These are phyloP conservation scores for Erynnis tages DNA, from an alignment of 2,888 invertebrate species.

Conservation along the genomic window DNA sequence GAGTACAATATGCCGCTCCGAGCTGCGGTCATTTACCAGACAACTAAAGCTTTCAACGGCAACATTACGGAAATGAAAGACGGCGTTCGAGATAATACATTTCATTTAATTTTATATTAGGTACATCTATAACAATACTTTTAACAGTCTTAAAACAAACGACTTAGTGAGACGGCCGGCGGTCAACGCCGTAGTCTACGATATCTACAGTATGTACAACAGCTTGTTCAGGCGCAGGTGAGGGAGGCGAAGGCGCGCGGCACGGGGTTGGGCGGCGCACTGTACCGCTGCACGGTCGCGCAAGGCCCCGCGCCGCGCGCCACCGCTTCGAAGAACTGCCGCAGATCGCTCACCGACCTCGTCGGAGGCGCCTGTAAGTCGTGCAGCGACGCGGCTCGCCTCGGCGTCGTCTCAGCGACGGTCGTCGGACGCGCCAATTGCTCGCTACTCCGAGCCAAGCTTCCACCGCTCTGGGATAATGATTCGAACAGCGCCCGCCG, in stretches of 20 bases:
- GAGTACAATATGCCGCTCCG: slow-evolving; percentile 30
- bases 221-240: slow-evolving; percentile 59
- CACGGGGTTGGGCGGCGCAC: slow-evolving; percentile 59
- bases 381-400: slow-evolving; percentile 85
- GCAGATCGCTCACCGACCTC: slow-evolving; percentile 84
- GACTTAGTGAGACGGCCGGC: slow-evolving; percentile 70
- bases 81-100: slow-evolving; percentile 50
- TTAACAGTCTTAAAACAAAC: slow-evolving; percentile 80
- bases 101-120: slow-evolving; percentile 67
- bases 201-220: slow-evolving; percentile 72
- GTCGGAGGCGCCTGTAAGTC: slow-evolving; percentile 81
- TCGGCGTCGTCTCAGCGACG: slow-evolving; percentile 69
- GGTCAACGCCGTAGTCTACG: slow-evolving; percentile 59
- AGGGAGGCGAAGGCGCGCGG: slow-evolving; percentile 68
- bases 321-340: slow-evolving; percentile 86
- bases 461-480: slow-evolving; percentile 82
- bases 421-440: slow-evolving; percentile 69
- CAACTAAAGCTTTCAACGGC: slow-evolving; percentile 15
- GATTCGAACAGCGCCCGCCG: slow-evolving; percentile 87
- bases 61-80: slow-evolving; percentile 35
- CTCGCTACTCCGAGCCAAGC: slow-evolving; percentile 84
- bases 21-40: slow-evolving; percentile 13
- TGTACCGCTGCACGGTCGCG: slow-evolving; percentile 55
- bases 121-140: slow-evolving; percentile 77
- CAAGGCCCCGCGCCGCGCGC: slow-evolving; percentile 65